phyloP scores from a whole-genome alignment of 2,888 invertebrate genomes.

The Rhabditoides inermis region DNA sequence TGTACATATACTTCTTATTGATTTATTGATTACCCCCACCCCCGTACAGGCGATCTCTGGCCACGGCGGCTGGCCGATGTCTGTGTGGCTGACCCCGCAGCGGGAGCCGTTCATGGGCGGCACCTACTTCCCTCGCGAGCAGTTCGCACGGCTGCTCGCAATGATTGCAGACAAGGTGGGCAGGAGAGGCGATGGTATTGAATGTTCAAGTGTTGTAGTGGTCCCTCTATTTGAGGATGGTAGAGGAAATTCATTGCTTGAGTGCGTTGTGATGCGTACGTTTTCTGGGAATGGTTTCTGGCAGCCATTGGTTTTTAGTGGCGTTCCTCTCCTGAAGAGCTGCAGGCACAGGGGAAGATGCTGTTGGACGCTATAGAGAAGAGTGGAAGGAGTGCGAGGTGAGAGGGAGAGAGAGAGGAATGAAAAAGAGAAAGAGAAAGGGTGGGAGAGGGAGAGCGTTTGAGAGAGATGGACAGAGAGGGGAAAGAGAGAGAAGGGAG shows the following conservation, averaged over 20 bases:
- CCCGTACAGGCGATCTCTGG: conserved; percentile 57
- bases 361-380: conserved; percentile 12
- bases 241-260: not conserved
- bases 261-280: not conserved
- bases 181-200: conserved; percentile 1
- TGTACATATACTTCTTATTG: too few species aligned
- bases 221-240: not conserved
- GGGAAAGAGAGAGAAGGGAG: too few species aligned
- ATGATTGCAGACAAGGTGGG: conserved; percentile 64
- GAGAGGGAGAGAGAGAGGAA: too few species aligned
- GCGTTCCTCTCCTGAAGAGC: conserved; percentile 63
- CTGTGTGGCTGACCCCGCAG: conserved; percentile 82
- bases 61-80: conserved; percentile 88
- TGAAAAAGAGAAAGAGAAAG: too few species aligned
- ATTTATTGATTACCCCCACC: too few species aligned
- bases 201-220: not conserved
- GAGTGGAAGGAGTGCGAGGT: too few species aligned
- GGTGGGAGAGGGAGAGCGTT: too few species aligned
- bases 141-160: conserved; percentile 66
- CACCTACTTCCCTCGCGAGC: not conserved
- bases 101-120: conserved; percentile 76
- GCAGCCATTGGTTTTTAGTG: conserved; percentile 66
- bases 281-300: not conserved
- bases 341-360: conserved; percentile 62
- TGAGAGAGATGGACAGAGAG: too few species aligned